Evolutionary conservation across 2,113 vertebrate genomes (phyloP).

Genomic region (Meleagris gallopavo): DNA sequence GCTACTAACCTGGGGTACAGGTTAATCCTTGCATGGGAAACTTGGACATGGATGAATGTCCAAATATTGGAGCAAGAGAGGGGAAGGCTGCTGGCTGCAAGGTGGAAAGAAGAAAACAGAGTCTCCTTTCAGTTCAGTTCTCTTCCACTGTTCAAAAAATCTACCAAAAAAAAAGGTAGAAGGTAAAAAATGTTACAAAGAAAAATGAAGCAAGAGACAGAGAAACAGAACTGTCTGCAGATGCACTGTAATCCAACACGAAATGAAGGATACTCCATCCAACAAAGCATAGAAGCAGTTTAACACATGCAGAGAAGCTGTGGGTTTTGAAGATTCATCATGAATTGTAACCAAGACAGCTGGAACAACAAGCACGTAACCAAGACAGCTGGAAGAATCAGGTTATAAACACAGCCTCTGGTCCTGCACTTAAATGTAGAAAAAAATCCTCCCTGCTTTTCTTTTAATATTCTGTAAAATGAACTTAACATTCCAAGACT

Average conservation of each 20-base stretch:
- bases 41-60: fast-evolving
- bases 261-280: not conserved
- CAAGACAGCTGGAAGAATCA: not conserved
- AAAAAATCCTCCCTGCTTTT: not conserved
- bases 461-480: not conserved
- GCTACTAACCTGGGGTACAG: not conserved
- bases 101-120: not conserved
- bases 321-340: not conserved
- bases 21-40: not conserved
- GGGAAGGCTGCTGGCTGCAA: not conserved
- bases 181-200: not conserved
- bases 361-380: too few relatives aligned
- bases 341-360: not conserved
- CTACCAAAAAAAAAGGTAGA: not conserved
- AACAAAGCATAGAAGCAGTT: not conserved
- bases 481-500: not conserved
- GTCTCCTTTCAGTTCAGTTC: not conserved
- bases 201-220: not conserved
- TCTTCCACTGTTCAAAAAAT: not conserved
- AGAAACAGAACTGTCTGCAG: not conserved
- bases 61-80: not conserved
- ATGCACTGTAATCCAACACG: fast-evolving
- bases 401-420: not conserved
- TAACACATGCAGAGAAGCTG: not conserved
- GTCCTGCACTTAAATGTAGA: too few relatives aligned